A percentile compares a stretch with the other conserved stretches of the same genome.
These are phyloP conservation scores for Andrena bucephala DNA, from an alignment of 2,888 invertebrate species.

Conservation along the genomic window DNA sequence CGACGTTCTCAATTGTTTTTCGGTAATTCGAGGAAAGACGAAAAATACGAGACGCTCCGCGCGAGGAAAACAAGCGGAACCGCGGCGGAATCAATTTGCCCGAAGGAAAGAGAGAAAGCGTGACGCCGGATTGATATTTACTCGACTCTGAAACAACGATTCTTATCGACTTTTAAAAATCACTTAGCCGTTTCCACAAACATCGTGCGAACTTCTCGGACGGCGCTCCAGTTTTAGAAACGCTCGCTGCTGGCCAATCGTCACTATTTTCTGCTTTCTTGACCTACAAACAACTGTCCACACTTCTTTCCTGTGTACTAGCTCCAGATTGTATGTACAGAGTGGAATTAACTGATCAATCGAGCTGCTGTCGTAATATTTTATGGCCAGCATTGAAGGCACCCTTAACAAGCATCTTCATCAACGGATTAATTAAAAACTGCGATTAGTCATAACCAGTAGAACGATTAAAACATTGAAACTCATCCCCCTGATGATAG, in stretches of 20 bases:
- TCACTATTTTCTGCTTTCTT: neutral
- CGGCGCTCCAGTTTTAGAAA: neutral
- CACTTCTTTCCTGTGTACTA: neutral
- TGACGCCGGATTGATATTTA: conserved; percentile 40
- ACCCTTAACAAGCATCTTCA: no score
- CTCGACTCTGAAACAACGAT: conserved; percentile 18
- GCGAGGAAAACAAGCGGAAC: conserved; percentile 20
- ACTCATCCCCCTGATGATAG: no score
- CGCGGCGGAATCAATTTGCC: conserved; percentile 27
- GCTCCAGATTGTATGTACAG: neutral
- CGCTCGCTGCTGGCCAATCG: neutral
- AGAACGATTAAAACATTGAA: no score
- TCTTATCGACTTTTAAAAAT: conserved; percentile 23
- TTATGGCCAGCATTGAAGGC: no score
- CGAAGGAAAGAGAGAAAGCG: conserved; percentile 9
- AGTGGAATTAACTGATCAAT: no score
- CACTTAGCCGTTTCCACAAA: conserved; percentile 8
- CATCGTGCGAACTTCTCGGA: neutral
- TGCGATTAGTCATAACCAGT: no score
- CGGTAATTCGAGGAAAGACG: conserved; percentile 22
- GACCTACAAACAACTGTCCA: conserved; percentile 1
- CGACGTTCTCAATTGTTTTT: conserved; percentile 45
- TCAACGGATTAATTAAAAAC: no score
- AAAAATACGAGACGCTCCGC: conserved; percentile 31
- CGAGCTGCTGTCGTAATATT: no score